Evolutionary conservation across 1,140 invertebrate genomes (phyloP), one percentile per base, ranked within the genome.

Genomic region (Saxidomus purpurata): DNA sequence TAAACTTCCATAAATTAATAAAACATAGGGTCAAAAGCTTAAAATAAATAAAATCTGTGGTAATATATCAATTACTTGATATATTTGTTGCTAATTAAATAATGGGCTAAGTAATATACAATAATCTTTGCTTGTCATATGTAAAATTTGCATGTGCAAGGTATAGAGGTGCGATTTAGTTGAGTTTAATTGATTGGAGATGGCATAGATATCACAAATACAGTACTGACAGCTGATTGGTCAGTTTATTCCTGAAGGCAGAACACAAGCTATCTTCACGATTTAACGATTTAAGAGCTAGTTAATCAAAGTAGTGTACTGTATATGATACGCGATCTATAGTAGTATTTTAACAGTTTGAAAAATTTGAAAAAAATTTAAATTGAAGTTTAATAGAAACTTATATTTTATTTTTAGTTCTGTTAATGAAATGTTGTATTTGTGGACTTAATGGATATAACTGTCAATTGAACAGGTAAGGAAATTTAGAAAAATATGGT

Each of bases 1-100:
- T 85, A 85, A 85, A 40, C 31, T 19, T 22, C 36, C 38, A 55
- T 85, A 85, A 85, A 85, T 85, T 85, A 74, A 85, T 85, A 85
- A 85, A 85, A 85, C 49, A 85, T 59, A 34, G 22, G 34, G 31
- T 71, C 13, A 38, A 74, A 82, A 67, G 59, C n/a, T 36, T 82
- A 19, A 81, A 40, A 31, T 63, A 82, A 82, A 63, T 76, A 76
- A 76, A 49, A 76, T 49, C 25, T 49, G 13, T 11, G 17, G 40
- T 76, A 28, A 76, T 76, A 76, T 76, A 76, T 76, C 71, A 49
- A 49, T 76, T 49, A 49, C 49, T 49, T 76, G 71, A 76, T 76
- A 76, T 49, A 49, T 28, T 9, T 40, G 38, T 49, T 25, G 9
- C 40, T 49, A 25, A 49, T 77, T 77, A 71, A 71, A 34, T 71